Conservation (phyloP, 2,797 vertebrate genomes). For the Chloroceryle inda region DNA sequence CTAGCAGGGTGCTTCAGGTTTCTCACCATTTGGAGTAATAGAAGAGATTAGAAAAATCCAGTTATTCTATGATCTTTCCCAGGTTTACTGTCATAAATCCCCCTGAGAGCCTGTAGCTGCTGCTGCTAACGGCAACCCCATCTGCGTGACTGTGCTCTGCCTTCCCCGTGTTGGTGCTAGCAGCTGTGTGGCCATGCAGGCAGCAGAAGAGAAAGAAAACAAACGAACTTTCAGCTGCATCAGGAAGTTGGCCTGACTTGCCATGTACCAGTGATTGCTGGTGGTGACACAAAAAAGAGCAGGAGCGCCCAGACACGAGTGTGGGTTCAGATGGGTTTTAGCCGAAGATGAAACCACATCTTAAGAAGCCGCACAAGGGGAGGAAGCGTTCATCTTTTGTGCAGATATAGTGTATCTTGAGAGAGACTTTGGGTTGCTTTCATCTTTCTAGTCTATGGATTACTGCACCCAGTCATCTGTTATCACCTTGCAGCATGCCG, state of each 20-base stretch:
- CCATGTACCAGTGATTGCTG: neutral
- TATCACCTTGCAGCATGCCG: neutral
- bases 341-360: neutral
- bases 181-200: neutral
- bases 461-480: neutral
- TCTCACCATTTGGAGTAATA: neutral
- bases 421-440: neutral
- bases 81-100: neutral
- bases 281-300: neutral
- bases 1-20: neutral
- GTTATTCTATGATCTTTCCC: neutral
- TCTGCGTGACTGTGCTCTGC: neutral
- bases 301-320: neutral
- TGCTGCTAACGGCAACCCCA: neutral
- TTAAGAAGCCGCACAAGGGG: neutral
- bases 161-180: neutral
- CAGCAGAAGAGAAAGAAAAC: neutral
- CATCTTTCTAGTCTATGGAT: neutral
- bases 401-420: neutral
- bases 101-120: neutral
- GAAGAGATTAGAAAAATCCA: neutral
- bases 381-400: neutral
- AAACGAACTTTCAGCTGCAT: neutral
- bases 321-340: neutral
- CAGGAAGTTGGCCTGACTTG: neutral